These are phyloP conservation scores for Lordiphosa andalusiaca DNA, from an alignment of 2,888 invertebrate genomes.

Conservation along the genomic window DNA sequence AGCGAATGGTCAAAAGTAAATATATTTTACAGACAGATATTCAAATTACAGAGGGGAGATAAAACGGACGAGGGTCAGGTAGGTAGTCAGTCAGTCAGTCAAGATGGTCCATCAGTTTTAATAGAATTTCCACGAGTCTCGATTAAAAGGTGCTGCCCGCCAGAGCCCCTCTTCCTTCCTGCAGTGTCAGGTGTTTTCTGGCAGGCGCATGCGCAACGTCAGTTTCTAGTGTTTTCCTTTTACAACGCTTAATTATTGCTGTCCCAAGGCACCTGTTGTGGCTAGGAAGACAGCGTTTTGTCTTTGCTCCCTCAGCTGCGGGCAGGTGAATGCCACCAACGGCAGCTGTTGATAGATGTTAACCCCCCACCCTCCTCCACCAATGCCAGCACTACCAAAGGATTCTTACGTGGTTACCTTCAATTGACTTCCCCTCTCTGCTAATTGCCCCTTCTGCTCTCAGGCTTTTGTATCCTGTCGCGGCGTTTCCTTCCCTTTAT, in stretches of 20 bases:
- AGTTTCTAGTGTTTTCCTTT: conserved; percentile 47
- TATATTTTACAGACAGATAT: conserved; percentile 47
- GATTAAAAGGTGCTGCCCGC: conserved; percentile 24
- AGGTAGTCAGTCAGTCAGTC: conserved; percentile 28
- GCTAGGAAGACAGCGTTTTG: conserved; percentile 23
- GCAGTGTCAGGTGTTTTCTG: conserved; percentile 49
- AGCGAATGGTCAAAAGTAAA: conserved; percentile 48
- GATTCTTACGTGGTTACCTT: conserved; percentile 46
- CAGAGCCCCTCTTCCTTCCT: conserved; percentile 9
- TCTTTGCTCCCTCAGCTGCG: conserved; percentile 31
- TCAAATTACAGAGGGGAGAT: conserved; percentile 47
- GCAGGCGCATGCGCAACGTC: conserved; percentile 59
- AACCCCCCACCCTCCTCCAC: conserved; percentile 21
- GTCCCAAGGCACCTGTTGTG: conserved; percentile 62
- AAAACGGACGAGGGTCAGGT: neutral
- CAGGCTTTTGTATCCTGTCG: conserved; percentile 54
- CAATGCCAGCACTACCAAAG: conserved; percentile 30
- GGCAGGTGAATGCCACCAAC: conserved; percentile 47
- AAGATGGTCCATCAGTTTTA: conserved; percentile 27
- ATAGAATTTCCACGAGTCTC: conserved; percentile 61
- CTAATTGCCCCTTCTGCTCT: conserved; percentile 40
- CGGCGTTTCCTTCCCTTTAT: conserved; percentile 22
- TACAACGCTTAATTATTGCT: conserved; percentile 64
- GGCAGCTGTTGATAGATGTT: conserved; percentile 48
- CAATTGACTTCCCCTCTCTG: conserved; percentile 64